Base-by-base conservation (phyloP, 2,888 invertebrate species). In the Tetragonisca angustula region DNA sequence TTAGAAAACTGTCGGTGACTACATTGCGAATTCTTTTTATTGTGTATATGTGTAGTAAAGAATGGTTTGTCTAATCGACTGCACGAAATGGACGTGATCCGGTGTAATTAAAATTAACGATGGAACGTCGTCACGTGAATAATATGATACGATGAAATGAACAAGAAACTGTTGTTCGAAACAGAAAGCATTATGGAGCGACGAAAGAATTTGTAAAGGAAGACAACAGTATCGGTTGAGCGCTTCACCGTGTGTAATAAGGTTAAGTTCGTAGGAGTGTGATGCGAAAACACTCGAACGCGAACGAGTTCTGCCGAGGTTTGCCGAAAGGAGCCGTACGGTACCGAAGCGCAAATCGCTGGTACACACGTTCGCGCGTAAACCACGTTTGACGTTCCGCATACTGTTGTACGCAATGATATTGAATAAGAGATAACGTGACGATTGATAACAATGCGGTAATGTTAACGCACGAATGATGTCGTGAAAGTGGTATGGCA, bases 261-360 rank as follows among this genome's bases (percentile, higher is more conserved):
- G 88, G 83, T 89, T 88, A 89, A 89, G 86, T 88, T 89, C 83
- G 83, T 86, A 80, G 75, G 80, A 81, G 71, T 71, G 82, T 69
- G 79, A 79, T 76, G 75, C 87, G 89, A 76, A 76, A 88, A 86
- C 70, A 76, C 43, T 50, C 83, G 78, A 88, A 67, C 56, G 68
- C 2, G 54, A 59, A 65, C 81, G 85, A 59, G 52, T 59, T 78
- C 68, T 50, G 62, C 68, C 87, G 85, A 79, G 9, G 64, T 68
- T 54, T 17, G 36, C 69, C 90, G 89, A 87, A 65, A 65, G 24
- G n/a, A 70, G 24, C 61, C 84, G 85, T 67, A 62, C 54, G 13
- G 15, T 21, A 27, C 74, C 80, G 77, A 80, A 68, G 62, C 49
- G 65, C 68, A 27, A 62, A 77, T 56, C 59, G 67, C 32, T 54